Conservation (phyloP, 2,113 vertebrate genomes). For the Gymnobelideus leadbeateri region DNA sequence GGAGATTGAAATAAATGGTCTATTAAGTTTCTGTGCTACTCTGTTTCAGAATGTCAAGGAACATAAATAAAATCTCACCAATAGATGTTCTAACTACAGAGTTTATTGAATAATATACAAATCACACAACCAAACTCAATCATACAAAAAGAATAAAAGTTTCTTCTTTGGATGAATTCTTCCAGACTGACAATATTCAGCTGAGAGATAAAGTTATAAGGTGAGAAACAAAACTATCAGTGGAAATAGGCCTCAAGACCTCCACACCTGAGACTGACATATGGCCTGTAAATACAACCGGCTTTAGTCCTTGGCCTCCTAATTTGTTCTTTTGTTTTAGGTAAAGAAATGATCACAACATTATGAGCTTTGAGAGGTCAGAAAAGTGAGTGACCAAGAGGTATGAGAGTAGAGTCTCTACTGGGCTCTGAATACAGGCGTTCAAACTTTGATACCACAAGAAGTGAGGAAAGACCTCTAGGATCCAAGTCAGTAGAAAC, state of each 20-base stretch:
- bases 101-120: neutral
- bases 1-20: neutral
- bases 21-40: neutral
- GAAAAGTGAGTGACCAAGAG: neutral
- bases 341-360: neutral
- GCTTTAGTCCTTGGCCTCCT: neutral
- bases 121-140: neutral
- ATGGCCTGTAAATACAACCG: neutral
- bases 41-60: neutral
- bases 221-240: neutral
- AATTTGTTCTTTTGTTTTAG: neutral
- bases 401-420: neutral
- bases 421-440: neutral
- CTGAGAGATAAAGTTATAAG: neutral
- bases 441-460: neutral
- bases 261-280: neutral
- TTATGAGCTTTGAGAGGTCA: neutral
- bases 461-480: neutral
- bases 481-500: neutral
- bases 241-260: neutral
- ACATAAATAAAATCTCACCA: neutral
- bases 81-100: neutral
- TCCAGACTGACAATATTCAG: neutral
- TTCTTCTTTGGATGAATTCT: neutral
- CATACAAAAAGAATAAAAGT: neutral